Evolutionary conservation across 2,797 vertebrate genomes (phyloP), one percentile per base, ranked within the genome.

Genomic region (Sebastes nivosus): DNA sequence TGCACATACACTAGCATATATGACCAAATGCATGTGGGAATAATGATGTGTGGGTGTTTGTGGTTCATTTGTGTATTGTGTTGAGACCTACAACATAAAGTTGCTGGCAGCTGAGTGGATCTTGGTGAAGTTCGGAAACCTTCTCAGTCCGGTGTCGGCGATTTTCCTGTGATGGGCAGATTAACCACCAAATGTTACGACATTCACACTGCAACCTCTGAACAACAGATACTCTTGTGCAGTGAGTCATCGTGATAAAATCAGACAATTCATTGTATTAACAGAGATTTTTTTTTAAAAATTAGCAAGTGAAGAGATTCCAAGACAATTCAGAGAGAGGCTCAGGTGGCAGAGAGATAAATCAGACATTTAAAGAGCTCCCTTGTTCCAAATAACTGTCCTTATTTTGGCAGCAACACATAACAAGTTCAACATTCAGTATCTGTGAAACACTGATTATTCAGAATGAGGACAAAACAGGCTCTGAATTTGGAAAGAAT

Each of bases 111-210:
- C 79, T 38, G 98, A 99, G n/a, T 93, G 94, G 92, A 99, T 95
- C 91, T 96, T 96, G 82, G 95, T 95, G 92, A 99, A 92, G 80
- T 94, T 91, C 61, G 98, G 98, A 66, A 99, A 93, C 70, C 91
- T 89, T 64, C 84, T 95, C 89, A 99, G 95, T 29, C 97, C 98
- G 6, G 98, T 99, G 89, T 98, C 97, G 83, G 96, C 97, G 95
- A 99, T 97, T 84, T 95, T 94, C 95, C 98, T 99, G 91, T 88
- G 77, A 84, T 58, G 85, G 75, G 84, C 38, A 92, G 18, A 86
- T 78, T 3, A 72, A 64, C 6, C 60, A 71, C 29, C 57, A 73
- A 79, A 84, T 77, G 82, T 91, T 77, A 82, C 57, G 72, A 65
- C 14, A 50, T 34, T 88, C 65, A 76, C 60, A 75, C 59, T 3